phyloP scores from a whole-genome alignment of 2,888 invertebrate species.

The Drosophila affinis region DNA sequence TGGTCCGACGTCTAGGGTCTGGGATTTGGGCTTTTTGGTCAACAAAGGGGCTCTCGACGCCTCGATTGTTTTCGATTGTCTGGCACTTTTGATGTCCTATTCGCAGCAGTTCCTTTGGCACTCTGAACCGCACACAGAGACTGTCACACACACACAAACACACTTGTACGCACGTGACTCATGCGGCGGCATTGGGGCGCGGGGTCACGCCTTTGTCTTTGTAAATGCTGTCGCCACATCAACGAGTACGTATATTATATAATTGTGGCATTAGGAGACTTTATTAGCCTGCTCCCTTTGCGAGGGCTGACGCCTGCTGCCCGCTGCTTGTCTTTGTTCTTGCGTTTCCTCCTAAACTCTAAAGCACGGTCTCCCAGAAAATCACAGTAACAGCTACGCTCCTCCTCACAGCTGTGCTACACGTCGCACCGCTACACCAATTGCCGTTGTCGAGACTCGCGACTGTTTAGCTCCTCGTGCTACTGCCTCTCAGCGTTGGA shows the following conservation, averaged over 20 bases:
- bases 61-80: slow-evolving; percentile 37
- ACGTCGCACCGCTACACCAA: slow-evolving; percentile 36
- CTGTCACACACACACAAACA: slow-evolving; percentile 16
- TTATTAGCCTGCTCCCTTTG: neutral
- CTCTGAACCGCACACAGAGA: slow-evolving; percentile 21
- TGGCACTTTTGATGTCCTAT: slow-evolving; percentile 33
- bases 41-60: slow-evolving; percentile 9
- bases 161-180: slow-evolving; percentile 61
- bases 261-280: slow-evolving; percentile 47
- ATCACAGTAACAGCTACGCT: slow-evolving; percentile 22
- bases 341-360: slow-evolving; percentile 1
- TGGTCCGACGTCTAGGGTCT: slow-evolving; percentile 26
- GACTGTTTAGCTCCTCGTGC: slow-evolving; percentile 21
- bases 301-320: neutral
- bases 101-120: slow-evolving; percentile 10
- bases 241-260: slow-evolving; percentile 54
- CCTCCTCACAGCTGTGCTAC: slow-evolving; percentile 41
- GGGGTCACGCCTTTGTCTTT: slow-evolving; percentile 31
- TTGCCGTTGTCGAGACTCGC: slow-evolving; percentile 52
- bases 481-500: slow-evolving; percentile 54
- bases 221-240: neutral
- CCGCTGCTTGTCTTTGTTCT: neutral
- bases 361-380: slow-evolving; percentile 3
- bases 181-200: slow-evolving; percentile 35
- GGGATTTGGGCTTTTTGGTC: neutral